These are phyloP conservation scores for Megastigmus dorsalis DNA, from an alignment of 2,888 invertebrate species.

Conservation along the genomic window DNA sequence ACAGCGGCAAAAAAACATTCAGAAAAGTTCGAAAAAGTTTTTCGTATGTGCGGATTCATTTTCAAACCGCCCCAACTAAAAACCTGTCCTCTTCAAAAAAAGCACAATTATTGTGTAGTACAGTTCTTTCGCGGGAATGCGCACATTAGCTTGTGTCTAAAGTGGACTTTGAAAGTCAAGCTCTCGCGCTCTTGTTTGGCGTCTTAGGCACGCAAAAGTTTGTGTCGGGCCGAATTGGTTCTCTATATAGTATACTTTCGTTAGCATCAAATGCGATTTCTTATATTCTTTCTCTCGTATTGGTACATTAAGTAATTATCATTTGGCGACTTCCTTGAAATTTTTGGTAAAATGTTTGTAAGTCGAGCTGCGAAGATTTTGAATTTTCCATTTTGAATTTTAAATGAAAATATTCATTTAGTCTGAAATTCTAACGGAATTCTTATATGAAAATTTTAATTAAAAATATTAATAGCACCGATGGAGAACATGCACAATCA, in stretches of 20 bases:
- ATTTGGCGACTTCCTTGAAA: background rate
- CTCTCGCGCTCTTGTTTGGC: background rate
- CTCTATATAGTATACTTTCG: background rate
- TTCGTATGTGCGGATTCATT: background rate
- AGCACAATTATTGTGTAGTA: slow-evolving; percentile 27
- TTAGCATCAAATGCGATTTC: slow-evolving; percentile 7
- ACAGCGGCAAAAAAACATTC: no score
- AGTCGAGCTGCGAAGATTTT: no score
- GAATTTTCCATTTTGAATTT: no score
- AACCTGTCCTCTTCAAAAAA: slow-evolving; percentile 10
- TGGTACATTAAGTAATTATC: background rate
- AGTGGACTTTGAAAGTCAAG: slow-evolving; percentile 25
- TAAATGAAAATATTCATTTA: no score
- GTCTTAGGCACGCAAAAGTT: slow-evolving; percentile 6
- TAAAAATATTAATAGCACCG: no score
- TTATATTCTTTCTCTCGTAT: background rate
- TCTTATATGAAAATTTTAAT: no score
- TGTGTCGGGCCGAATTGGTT: background rate
- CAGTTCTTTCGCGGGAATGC: background rate
- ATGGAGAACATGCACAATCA: no score
- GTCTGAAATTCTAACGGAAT: no score
- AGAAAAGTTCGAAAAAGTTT: background rate
- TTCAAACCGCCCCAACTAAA: background rate
- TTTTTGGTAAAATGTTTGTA: background rate
- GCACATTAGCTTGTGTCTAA: background rate